Base-by-base conservation (phyloP, 2,888 invertebrate species). In the Diarsia dahlii region DNA sequence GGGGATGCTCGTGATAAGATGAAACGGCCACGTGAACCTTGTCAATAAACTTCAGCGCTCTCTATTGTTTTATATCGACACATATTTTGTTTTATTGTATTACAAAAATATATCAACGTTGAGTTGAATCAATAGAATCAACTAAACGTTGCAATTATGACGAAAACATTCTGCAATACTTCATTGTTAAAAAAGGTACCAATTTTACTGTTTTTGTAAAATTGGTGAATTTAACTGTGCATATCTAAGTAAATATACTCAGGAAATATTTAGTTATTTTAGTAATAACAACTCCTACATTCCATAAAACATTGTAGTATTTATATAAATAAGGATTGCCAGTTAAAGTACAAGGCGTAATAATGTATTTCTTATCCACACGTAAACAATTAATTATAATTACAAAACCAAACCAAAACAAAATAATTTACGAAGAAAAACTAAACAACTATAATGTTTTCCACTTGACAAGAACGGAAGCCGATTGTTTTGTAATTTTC, bases 1-100 rank as follows among this genome's bases (percentile, higher is more conserved):
- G 91, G 91, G 91, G 90, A 90, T 90, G 85, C 87, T 87, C 83
- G 76, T 78, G 85, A 84, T 86, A 85, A 87, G 88, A 90, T 90
- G 88, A 88, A 89, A 89, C 82, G 68, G 85, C 90, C 92, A 92
- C 91, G 91, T 93, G 92, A 91, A 91, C 84, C 81, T 91, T 91
- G 89, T 90, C 91, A 89, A 90, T 91, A 91, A 90, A 91, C 89
- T 85, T 87, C 52, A 78, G 64, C 69, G 52, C 58, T 58, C 62
- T 74, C 66, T 62, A 82, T 68, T 63, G 46, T 72, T 76, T 65
- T 67, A 46, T 28, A 72, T 20, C 12, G 46, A 58, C 18, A 52
- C 12, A 46, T 45, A 74, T 65, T 67, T 50, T 12, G 45, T 72
- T 79, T 63, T 69, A 72, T 63, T 58, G 28, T 15, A 28, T 28